Evolutionary conservation across 2,113 vertebrate species (phyloP).

Genomic region (Petrocephalus microphthalmus): DNA sequence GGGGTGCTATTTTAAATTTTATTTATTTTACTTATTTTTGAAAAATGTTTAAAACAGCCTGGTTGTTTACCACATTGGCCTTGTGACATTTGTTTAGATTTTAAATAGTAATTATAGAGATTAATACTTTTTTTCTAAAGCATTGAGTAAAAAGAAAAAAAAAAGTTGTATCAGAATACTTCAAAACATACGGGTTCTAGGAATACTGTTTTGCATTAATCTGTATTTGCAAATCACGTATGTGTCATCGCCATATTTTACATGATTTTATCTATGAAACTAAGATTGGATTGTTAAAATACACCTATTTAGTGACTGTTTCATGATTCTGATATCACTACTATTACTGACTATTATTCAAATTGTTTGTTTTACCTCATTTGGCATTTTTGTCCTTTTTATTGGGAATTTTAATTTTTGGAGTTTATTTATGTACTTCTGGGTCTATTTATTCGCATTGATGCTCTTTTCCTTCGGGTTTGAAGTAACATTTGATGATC

Average conservation of each 20-base stretch:
- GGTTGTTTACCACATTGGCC: constrained; percentile 70
- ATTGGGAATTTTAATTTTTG: background rate
- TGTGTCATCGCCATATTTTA: constrained; percentile 33
- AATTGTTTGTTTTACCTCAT: constrained; percentile 6
- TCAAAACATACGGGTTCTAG: constrained; percentile 64
- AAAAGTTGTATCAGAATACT: constrained; percentile 24
- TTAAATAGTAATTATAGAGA: constrained; percentile 40
- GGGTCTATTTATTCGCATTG: constrained; percentile 67
- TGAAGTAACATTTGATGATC: constrained; percentile 28
- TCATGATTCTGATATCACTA: constrained; percentile 50
- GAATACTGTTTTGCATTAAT: constrained; percentile 56
- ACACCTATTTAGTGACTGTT: constrained; percentile 32
- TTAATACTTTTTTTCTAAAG: constrained; percentile 36
- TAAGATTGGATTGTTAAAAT: constrained; percentile 40
- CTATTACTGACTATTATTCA: constrained; percentile 35
- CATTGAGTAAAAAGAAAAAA: constrained; percentile 34
- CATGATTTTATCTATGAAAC: constrained; percentile 34
- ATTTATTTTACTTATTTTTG: constrained; percentile 52
- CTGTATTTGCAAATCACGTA: constrained; percentile 51
- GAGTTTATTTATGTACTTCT: constrained; percentile 23
- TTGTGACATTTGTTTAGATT: constrained; percentile 62
- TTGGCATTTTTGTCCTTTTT: constrained; percentile 10
- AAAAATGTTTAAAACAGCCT: constrained; percentile 58
- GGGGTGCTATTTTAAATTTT: constrained; percentile 62
- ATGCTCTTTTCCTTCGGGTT: constrained; percentile 49